A percentile compares a stretch with the other conserved stretches of the same genome.
Evolutionary conservation across 2,797 vertebrate species (phyloP).

Genomic region (Enteromius thamalakanensis): DNA sequence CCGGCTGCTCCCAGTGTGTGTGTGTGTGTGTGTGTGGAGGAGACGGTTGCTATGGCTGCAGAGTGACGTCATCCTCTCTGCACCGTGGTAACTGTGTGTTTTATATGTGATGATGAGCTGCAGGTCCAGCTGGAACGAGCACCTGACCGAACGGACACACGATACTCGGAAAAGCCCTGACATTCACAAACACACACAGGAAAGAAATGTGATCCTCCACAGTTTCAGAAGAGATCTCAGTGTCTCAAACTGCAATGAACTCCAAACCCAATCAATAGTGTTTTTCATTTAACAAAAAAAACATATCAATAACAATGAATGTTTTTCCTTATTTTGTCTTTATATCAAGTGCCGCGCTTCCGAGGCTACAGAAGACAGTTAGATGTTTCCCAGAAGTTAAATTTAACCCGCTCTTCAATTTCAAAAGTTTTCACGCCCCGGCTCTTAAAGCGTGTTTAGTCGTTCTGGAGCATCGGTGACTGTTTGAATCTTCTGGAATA

Average conservation of each 20-base stretch:
- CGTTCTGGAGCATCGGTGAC: not conserved
- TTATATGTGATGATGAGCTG: conserved; percentile 51
- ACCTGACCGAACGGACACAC: conserved; percentile 12
- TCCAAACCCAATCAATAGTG: not conserved
- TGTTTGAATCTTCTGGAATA: not conserved
- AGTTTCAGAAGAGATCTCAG: not conserved
- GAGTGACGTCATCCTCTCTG: conserved; percentile 55
- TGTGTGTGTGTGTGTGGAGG: conserved; percentile 30
- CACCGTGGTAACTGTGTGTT: conserved; percentile 47
- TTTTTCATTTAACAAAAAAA: not conserved
- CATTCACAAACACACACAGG: not conserved
- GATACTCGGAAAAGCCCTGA: conserved; percentile 19
- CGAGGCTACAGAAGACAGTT: not conserved
- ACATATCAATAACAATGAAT: not conserved
- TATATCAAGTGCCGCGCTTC: not conserved
- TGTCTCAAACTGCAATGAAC: not conserved
- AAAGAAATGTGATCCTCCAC: conserved; percentile 1
- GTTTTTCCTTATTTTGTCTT: too few species aligned
- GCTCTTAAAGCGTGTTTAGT: too few species aligned
- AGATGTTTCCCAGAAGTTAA: too few species aligned
- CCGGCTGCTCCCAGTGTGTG: conserved; percentile 63
- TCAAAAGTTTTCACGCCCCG: too few species aligned
- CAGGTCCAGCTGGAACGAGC: conserved; percentile 49
- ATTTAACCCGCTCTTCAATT: too few species aligned
- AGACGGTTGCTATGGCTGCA: conserved; percentile 19